Conservation (phyloP, 2,797 vertebrate species). For the Botia kubotai region DNA sequence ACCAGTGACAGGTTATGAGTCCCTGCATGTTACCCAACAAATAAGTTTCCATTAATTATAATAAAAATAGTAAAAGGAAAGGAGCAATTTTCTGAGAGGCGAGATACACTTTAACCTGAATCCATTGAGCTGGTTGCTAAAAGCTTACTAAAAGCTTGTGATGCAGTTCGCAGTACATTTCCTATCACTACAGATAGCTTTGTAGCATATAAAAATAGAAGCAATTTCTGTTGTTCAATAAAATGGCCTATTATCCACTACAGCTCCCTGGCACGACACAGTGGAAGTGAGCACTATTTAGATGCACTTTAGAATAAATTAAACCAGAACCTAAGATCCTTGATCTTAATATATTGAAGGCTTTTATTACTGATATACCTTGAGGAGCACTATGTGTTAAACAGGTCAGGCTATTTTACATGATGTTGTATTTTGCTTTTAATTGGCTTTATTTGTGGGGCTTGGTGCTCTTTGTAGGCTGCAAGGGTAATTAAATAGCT, state of each 20-base stretch:
- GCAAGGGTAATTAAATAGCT: neutral
- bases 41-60: neutral
- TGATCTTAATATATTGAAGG: neutral
- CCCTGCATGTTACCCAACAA: neutral
- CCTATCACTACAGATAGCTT: neutral
- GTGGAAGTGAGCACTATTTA: neutral
- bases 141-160: neutral
- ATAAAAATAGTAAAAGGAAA: neutral
- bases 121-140: neutral
- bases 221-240: neutral
- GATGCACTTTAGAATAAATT: neutral
- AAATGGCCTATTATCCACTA: neutral
- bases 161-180: neutral
- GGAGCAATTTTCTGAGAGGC: neutral
- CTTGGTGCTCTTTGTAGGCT: neutral
- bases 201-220: neutral
- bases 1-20: neutral
- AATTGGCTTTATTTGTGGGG: neutral
- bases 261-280: neutral
- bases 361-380: neutral
- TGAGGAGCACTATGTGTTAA: neutral
- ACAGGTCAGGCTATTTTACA: neutral
- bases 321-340: neutral
- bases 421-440: neutral
- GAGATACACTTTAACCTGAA: neutral